Evolutionary conservation across 2,888 invertebrate genomes (phyloP).

Genomic region (Parnassius orleans): DNA sequence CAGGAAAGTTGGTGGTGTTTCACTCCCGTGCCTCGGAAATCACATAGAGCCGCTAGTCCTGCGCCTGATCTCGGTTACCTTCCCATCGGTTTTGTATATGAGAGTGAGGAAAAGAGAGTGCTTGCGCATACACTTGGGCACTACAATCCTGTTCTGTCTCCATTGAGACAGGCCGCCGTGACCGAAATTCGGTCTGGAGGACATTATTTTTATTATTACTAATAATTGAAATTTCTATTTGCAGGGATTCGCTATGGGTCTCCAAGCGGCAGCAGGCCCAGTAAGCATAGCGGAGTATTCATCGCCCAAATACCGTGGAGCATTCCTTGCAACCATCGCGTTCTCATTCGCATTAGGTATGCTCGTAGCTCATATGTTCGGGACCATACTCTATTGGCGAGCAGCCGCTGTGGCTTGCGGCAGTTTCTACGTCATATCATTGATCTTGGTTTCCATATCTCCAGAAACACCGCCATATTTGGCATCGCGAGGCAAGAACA

Average conservation of each 20-base stretch:
- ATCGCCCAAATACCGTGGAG: slow-evolving; percentile 82
- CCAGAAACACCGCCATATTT: slow-evolving; percentile 86
- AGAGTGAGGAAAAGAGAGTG: too few species aligned
- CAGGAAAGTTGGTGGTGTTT: too few species aligned
- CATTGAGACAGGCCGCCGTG: too few species aligned
- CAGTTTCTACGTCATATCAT: slow-evolving; percentile 69
- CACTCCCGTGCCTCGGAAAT: too few species aligned
- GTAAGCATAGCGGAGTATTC: slow-evolving; percentile 74
- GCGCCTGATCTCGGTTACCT: too few species aligned
- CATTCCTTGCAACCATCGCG: slow-evolving; percentile 82
- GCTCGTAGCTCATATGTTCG: slow-evolving; percentile 83
- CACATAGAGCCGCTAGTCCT: too few species aligned
- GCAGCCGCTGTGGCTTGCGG: slow-evolving; percentile 77
- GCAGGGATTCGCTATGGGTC: slow-evolving; percentile 77
- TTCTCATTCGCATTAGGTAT: slow-evolving; percentile 84
- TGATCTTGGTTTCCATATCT: slow-evolving; percentile 73
- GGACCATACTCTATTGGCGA: slow-evolving; percentile 82
- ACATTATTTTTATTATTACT: too few species aligned
- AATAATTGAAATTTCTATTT: slow-evolving; percentile 34
- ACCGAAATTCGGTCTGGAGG: too few species aligned
- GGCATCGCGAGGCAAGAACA: slow-evolving; percentile 74
- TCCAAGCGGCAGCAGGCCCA: slow-evolving; percentile 72
- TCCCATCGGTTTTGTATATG: too few species aligned
- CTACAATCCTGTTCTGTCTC: too few species aligned
- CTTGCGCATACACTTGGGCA: too few species aligned